Conservation (phyloP, 2,797 vertebrate species). For the Decapterus maruadsi region DNA sequence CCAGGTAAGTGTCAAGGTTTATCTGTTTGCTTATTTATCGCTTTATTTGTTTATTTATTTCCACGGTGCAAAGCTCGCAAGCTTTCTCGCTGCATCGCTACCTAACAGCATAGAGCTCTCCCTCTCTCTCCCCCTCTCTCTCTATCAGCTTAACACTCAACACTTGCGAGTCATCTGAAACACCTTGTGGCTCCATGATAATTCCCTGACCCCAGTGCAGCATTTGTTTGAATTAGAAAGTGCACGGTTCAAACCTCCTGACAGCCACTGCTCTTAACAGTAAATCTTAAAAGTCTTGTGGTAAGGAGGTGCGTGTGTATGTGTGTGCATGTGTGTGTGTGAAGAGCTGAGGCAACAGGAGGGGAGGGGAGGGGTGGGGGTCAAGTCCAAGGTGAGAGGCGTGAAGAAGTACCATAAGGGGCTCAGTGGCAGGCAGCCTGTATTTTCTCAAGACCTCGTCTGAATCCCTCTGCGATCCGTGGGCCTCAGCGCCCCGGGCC, state of each 20-base stretch:
- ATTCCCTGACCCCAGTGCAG: conserved; percentile 74
- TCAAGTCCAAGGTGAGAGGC: conserved; percentile 86
- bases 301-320: conserved; percentile 50
- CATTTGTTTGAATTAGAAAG: conserved; percentile 89
- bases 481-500: conserved; percentile 55
- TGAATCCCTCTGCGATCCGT: conserved; percentile 61
- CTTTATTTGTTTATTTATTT: conserved; percentile 72
- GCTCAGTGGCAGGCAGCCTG: conserved; percentile 74
- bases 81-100: conserved; percentile 38
- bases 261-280: conserved; percentile 79
- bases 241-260: conserved; percentile 83
- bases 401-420: conserved; percentile 82
- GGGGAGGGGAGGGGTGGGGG: conserved; percentile 37
- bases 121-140: conserved; percentile 33
- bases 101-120: conserved; percentile 13
- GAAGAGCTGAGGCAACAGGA: conserved; percentile 13
- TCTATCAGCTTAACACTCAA: conserved; percentile 78
- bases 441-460: conserved; percentile 76
- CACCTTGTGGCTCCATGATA: conserved; percentile 83
- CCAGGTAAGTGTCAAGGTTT: conserved; percentile 41
- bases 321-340: conserved; percentile 28
- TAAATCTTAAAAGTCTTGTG: conserved; percentile 78
- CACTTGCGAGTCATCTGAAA: conserved; percentile 84
- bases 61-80: conserved; percentile 23
- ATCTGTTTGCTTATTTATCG: conserved; percentile 72